These are phyloP conservation scores for Eretmochelys imbricata DNA, from an alignment of 2,113 vertebrate species.

Conservation along the genomic window DNA sequence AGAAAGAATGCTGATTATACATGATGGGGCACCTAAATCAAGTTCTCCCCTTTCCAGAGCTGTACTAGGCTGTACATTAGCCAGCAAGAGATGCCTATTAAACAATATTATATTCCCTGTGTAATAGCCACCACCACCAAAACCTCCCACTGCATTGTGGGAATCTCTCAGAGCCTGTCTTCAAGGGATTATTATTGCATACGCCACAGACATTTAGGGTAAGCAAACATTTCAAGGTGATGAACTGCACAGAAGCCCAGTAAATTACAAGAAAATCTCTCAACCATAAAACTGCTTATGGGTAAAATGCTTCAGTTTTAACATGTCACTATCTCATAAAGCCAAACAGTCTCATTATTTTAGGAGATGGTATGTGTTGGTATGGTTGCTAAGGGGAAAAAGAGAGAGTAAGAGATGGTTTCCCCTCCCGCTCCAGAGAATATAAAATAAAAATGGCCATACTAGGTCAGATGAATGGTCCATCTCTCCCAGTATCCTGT, in stretches of 20 bases:
- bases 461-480: not conserved
- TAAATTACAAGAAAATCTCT: slow-evolving; percentile 54
- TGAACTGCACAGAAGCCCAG: not conserved
- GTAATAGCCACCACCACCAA: not conserved
- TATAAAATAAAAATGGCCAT: not conserved
- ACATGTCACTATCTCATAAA: not conserved
- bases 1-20: not conserved
- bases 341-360: not conserved
- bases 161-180: not conserved
- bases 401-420: not conserved
- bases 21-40: not conserved
- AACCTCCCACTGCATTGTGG: not conserved
- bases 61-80: not conserved
- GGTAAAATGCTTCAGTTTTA: slow-evolving; percentile 7
- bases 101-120: accelerated
- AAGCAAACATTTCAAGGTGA: slow-evolving; percentile 12
- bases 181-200: not conserved
- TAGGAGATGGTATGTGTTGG: not conserved
- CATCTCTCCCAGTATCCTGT: not conserved
- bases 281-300: slow-evolving; percentile 51
- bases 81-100: not conserved
- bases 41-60: not conserved
- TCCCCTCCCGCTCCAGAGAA: not conserved
- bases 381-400: not conserved
- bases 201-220: not conserved